Evolutionary conservation across 1,140 invertebrate species (phyloP), one percentile per base, ranked within the genome.

Genomic region (Nephotettix cincticeps): DNA sequence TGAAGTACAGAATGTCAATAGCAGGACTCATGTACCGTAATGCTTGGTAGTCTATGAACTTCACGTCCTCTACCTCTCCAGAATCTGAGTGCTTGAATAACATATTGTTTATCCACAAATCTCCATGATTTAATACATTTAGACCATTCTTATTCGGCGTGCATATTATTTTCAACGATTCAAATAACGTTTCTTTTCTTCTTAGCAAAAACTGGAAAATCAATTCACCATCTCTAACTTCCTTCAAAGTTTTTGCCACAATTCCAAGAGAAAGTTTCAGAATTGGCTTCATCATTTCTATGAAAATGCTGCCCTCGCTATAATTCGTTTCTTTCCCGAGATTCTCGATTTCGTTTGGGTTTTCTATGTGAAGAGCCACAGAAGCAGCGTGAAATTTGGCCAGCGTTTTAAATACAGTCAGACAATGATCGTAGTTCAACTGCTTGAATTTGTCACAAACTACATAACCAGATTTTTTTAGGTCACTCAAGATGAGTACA

Each of bases 51-150:
- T 90, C 88, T 0, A 90, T 85, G 56, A 88, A 87, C 75, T 85
- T 84, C 1, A 86, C 82, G 11, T 83, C 78, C 4, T 83, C 78
- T 0, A 84, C 81, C 63, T 83, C 80, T 0, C 79, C 78, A 0
- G 78, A 56, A 0, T 81, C 71, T 64, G 86, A 76, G 69, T 89
- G 88, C 40, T 81, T 81, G 74, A 89, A 89, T 73, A 90, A 77
- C 78, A 89, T 87, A 73, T 90, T 90, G 71, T 89, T 89, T 0
- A 85, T 80, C 88, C 88, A 90, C 29, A 83, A 80, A 75, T 90
- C 89, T 2, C 88, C 88, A 47, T 90, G 89, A 75, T 85, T 87
- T 11, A 90, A 79, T 0, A 89, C 87, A 29, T 83, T 80, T 69
- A 88, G 88, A 63, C 58, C 23, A 6, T 63, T 63, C n/a, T 4